A percentile compares a stretch with the other conserved stretches of the same genome.
These are phyloP conservation scores for Leptopilina drosophilae DNA, from an alignment of 2,888 invertebrate genomes.

Conservation along the genomic window DNA sequence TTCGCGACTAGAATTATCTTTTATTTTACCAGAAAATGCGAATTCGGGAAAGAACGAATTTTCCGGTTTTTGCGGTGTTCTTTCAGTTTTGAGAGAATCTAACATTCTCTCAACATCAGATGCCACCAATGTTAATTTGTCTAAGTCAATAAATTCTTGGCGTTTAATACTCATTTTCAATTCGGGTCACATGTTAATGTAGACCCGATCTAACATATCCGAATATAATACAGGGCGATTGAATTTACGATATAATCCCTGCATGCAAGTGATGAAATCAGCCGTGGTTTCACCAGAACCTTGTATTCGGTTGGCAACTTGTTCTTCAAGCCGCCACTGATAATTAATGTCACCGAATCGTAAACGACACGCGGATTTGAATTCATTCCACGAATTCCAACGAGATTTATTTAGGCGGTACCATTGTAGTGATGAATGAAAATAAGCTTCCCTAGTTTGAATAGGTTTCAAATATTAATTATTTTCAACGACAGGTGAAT, in stretches of 20 bases:
- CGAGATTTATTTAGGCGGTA: constrained; percentile 12
- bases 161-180: constrained; percentile 13
- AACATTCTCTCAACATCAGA: no score
- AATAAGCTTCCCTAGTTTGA: no score
- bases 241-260: constrained; percentile 31
- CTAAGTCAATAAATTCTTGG: no score
- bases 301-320: constrained; percentile 10
- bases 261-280: constrained; percentile 39
- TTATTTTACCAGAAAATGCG: neutral
- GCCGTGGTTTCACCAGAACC: constrained; percentile 39
- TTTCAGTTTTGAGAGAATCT: neutral
- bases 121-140: no score
- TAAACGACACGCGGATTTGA: no score
- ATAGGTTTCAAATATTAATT: no score
- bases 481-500: no score
- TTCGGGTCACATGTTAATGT: constrained; percentile 44
- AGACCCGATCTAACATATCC: constrained; percentile 41
- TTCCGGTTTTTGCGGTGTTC: neutral
- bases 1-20: no score
- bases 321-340: no score
- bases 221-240: neutral
- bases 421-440: constrained; percentile 25
- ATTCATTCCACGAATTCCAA: neutral
- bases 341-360: no score
- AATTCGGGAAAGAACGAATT: neutral